These are phyloP conservation scores for Formica aserva DNA, from an alignment of 2,888 invertebrate species.

Conservation along the genomic window DNA sequence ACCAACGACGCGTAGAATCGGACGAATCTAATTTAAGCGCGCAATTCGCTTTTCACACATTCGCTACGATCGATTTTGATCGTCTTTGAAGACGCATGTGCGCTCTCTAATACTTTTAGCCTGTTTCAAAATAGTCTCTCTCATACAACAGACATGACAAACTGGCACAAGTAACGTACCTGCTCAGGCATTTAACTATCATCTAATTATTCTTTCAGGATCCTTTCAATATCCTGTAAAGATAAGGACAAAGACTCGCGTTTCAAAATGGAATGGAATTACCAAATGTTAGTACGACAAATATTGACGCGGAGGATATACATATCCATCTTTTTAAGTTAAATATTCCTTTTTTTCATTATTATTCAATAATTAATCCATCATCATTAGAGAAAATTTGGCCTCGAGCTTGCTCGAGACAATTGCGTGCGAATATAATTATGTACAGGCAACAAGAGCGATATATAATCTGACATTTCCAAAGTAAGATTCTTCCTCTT, in stretches of 20 bases:
- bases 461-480: slow-evolving; percentile 14
- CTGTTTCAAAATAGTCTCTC: background rate
- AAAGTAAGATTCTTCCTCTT: background rate
- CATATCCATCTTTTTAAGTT: background rate
- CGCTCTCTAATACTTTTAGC: background rate
- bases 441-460: slow-evolving; percentile 4
- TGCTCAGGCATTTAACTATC: background rate
- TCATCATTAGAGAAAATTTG: slow-evolving; percentile 2
- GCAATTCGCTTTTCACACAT: background rate
- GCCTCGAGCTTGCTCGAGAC: background rate
- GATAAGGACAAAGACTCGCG: background rate
- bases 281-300: slow-evolving; percentile 8
- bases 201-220: background rate
- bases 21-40: background rate
- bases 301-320: slow-evolving; percentile 4
- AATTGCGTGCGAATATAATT: background rate
- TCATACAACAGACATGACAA: background rate
- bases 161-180: background rate
- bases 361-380: slow-evolving; percentile 12
- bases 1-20: background rate
- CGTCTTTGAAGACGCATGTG: background rate
- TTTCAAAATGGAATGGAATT: slow-evolving; percentile 23
- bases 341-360: background rate
- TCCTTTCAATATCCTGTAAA: background rate
- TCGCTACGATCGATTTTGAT: background rate